A percentile compares a stretch with the other conserved stretches of the same genome.
phyloP scores from a whole-genome alignment of 2,888 invertebrate genomes.

The Hybos culiciformis region DNA sequence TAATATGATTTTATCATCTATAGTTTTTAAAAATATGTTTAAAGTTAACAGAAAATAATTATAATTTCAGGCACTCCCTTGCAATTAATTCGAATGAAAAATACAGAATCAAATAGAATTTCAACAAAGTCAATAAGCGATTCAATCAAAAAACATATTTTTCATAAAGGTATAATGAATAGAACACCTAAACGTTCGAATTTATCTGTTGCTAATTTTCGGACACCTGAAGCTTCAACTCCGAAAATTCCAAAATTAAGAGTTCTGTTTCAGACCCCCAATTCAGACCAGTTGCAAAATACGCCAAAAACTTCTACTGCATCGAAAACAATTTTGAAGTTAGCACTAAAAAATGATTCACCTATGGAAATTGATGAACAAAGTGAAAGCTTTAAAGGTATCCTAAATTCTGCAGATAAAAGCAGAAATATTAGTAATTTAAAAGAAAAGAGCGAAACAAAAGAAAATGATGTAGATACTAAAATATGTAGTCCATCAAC shows the following conservation, averaged over 20 bases:
- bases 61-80: conserved; percentile 47
- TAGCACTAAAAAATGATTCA: conserved; percentile 31
- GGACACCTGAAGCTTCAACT: conserved; percentile 30
- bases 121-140: conserved; percentile 54
- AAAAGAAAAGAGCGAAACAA: conserved; percentile 1
- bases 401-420: neutral
- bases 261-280: conserved; percentile 33
- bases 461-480: neutral
- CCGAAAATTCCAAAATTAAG: conserved; percentile 28
- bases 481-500: conserved; percentile 18
- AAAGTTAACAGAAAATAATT: neutral
- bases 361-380: too few species aligned
- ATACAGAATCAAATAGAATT: conserved; percentile 39
- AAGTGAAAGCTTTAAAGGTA: conserved; percentile 7
- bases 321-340: conserved; percentile 11
- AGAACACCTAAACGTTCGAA: conserved; percentile 31
- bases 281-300: conserved; percentile 13
- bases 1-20: conserved; percentile 17
- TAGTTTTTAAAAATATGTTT: neutral
- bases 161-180: conserved; percentile 51
- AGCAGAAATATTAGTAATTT: conserved; percentile 17
- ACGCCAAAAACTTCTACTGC: conserved; percentile 16
- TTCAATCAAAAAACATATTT: conserved; percentile 74
- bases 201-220: conserved; percentile 13
- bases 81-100: conserved; percentile 42